phyloP scores from a whole-genome alignment of 2,113 vertebrate species.

The Otocyon megalotis region DNA sequence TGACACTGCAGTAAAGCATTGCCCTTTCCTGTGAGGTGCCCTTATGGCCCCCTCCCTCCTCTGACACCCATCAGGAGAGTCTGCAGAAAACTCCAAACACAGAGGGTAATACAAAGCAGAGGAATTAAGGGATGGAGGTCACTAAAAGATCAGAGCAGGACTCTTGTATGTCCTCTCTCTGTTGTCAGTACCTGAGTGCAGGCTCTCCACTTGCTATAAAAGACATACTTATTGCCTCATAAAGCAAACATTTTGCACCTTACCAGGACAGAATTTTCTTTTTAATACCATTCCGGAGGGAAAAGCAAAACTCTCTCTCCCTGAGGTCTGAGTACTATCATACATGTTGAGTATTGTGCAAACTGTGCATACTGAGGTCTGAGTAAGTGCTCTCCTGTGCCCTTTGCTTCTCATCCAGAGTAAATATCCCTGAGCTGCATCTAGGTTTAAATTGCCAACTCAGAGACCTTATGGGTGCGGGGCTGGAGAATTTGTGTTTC shows the following conservation, averaged over 20 bases:
- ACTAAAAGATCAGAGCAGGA: not conserved
- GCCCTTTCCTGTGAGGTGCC: not conserved
- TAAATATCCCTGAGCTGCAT: not conserved
- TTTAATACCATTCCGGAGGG: not conserved
- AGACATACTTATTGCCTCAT: not conserved
- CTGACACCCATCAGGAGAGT: not conserved
- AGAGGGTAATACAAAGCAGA: not conserved
- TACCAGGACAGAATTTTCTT: not conserved
- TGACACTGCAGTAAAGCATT: not conserved
- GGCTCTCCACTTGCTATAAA: not conserved
- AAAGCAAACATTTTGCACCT: conserved; percentile 22
- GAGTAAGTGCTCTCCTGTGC: not conserved
- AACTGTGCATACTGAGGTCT: not conserved
- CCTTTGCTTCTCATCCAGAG: not conserved
- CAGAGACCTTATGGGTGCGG: rapidly evolving
- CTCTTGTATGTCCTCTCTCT: not conserved
- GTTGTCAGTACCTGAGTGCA: not conserved
- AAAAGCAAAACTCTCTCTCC: not conserved
- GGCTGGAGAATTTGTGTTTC: not conserved
- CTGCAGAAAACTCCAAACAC: not conserved
- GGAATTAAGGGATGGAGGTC: rapidly evolving
- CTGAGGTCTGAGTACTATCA: not conserved
- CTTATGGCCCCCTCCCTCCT: not conserved
- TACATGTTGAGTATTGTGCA: not conserved
- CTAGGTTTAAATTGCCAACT: not conserved